Conservation (phyloP, 2,797 vertebrate genomes). For the Alosa sapidissima region DNA sequence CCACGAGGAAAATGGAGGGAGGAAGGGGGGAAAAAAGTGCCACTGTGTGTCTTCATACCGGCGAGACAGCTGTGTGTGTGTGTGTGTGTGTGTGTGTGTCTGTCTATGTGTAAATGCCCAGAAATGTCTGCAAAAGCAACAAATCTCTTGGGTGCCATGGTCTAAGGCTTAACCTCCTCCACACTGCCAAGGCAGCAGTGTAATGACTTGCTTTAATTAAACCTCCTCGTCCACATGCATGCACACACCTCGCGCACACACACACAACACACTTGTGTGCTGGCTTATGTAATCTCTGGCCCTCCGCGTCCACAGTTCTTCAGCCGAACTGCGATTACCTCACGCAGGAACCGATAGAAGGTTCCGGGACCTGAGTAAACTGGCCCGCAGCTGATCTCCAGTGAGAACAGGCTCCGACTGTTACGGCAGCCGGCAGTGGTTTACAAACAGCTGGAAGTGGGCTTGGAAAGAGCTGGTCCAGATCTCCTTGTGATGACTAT, state of each 20-base stretch:
- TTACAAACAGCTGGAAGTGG: neutral
- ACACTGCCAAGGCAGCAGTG: neutral
- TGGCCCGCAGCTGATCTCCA: neutral
- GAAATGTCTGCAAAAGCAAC: neutral
- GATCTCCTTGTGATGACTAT: neutral
- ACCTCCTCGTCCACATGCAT: neutral
- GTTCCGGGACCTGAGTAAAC: neutral
- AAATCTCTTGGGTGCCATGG: neutral
- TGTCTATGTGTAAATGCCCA: neutral
- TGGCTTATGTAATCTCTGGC: neutral
- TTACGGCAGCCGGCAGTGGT: neutral
- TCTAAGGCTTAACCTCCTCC: neutral
- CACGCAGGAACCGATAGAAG: neutral
- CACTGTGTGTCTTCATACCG: constrained; percentile 5
- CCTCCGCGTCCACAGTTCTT: neutral
- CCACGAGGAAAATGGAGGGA: constrained; percentile 27
- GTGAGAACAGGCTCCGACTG: neutral
- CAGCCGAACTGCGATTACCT: neutral
- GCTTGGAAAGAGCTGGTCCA: neutral
- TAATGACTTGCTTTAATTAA: constrained; percentile 3
- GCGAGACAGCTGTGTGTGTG: constrained; percentile 1
- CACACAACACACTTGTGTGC: neutral
- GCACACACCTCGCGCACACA: neutral
- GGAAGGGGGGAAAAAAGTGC: neutral
- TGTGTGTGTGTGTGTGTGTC: neutral